Evolutionary conservation across 2,888 invertebrate genomes (phyloP), one percentile per base, ranked within the genome.

Genomic region (Watsonalla binaria): DNA sequence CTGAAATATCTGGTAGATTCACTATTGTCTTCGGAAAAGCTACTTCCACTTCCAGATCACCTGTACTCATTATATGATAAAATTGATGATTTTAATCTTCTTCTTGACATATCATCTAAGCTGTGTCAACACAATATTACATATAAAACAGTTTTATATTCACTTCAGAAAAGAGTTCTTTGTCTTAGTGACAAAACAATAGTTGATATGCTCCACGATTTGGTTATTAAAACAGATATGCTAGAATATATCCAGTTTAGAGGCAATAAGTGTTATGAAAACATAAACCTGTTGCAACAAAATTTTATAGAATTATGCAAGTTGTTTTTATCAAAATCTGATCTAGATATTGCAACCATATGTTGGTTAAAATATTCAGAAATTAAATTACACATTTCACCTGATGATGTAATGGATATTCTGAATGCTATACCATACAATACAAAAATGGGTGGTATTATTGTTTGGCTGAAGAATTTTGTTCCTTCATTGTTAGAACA

Each of bases 381-480:
- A 68, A 65, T 83, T 24, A 82, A 82, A 56, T 55, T 78, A 33
- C 47, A 57, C 24, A 61, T 86, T 34, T 65, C 55, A 54, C 52
- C 75, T 53, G 73, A 81, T 58, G 82, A 89, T 63, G 70, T 90
- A 5, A 61, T 76, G 24, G 74, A 76, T 49, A 84, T 90, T 63
- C 66, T 91, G 53, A 78, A 81, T 71, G 75, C 88, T 50, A 80
- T 87, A 59, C 86, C 85, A 37, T 66, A 69, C 54, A 91, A 87
- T 63, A 80, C 84, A 11, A 91, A 91, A 76, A 79, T 91, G 68
- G 78, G 86, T 59, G 75, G 83, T 45, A 78, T 91, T 33, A 74
- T 90, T 47, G 84, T 88, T 61, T 91, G 90, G 90, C 67, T 91
- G 45, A 85, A 84, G 64, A 85, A 87, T 61, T 86, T 89, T 71